Conservation (phyloP, 2,888 invertebrate species). For the Tenthredo notha region DNA sequence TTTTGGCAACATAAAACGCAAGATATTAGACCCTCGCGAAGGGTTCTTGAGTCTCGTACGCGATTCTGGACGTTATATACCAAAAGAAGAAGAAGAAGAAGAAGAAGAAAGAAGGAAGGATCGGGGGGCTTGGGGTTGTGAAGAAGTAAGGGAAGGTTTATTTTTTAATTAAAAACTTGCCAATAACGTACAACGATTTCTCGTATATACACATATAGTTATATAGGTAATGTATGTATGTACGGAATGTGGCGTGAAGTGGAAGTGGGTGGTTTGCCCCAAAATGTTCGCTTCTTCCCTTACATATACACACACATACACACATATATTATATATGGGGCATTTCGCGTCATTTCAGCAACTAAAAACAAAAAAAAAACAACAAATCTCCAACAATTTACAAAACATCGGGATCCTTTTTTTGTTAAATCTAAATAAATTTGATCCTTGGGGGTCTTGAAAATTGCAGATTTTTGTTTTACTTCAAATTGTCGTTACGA, state of each 20-base stretch:
- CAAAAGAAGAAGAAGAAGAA: neutral
- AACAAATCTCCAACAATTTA: too few species aligned
- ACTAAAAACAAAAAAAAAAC: too few species aligned
- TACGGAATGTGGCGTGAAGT: neutral
- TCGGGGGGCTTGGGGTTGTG: neutral
- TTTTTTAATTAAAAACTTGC: conserved; percentile 36
- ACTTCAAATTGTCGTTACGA: too few species aligned
- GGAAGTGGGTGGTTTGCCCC: neutral
- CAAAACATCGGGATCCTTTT: too few species aligned
- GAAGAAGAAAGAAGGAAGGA: neutral
- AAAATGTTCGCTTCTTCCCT: neutral
- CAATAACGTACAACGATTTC: neutral
- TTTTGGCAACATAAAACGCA: conserved; percentile 46
- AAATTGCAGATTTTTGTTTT: too few species aligned
- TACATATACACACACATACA: neutral
- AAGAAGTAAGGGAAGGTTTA: neutral
- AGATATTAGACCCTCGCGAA: conserved; percentile 44
- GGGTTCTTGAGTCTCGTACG: conserved; percentile 31
- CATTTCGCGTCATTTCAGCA: too few species aligned
- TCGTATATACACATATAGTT: neutral
- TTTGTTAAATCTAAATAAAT: too few species aligned
- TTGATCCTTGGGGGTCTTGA: too few species aligned
- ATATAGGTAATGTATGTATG: neutral
- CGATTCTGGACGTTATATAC: conserved; percentile 15
- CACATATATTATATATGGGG: neutral